Evolutionary conservation across 2,797 vertebrate species (phyloP).

Genomic region (Echiichthys vipera): DNA sequence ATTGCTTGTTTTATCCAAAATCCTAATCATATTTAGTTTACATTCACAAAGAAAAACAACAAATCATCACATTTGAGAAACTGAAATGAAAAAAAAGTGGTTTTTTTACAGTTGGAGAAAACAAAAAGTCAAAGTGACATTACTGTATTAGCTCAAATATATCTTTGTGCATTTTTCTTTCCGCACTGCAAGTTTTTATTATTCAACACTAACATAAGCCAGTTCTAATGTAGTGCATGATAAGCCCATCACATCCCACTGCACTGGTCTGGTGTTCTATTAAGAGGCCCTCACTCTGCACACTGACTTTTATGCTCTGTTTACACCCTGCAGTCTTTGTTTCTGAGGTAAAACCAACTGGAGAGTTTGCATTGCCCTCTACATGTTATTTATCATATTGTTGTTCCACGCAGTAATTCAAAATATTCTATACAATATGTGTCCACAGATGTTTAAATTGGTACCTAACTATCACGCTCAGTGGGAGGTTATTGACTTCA

Average conservation of each 20-base stretch:
- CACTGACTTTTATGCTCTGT: conserved; percentile 11
- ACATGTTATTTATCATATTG: conserved; percentile 31
- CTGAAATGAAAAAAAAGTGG: background rate
- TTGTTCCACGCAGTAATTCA: conserved; percentile 25
- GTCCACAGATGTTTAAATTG: conserved; percentile 11
- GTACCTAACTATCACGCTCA: background rate
- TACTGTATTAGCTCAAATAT: background rate
- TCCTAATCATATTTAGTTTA: background rate
- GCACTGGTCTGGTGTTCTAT: background rate
- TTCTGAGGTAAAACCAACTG: conserved; percentile 12
- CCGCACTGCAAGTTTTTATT: background rate
- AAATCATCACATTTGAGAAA: background rate
- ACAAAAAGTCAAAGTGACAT: background rate
- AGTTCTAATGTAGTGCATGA: background rate
- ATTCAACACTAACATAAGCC: background rate
- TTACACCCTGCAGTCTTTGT: conserved; percentile 1
- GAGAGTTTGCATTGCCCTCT: conserved; percentile 11
- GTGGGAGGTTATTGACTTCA: conserved; percentile 25
- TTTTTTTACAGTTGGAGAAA: too few species aligned
- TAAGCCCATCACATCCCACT: background rate
- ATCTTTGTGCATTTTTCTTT: background rate
- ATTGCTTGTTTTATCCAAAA: background rate
- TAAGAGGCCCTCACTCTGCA: conserved; percentile 2
- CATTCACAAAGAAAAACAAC: background rate
- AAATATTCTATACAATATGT: background rate